A percentile compares a stretch with the other conserved stretches of the same genome.
Conservation (phyloP, 2,888 invertebrate species). For the Cistogaster globosa region DNA sequence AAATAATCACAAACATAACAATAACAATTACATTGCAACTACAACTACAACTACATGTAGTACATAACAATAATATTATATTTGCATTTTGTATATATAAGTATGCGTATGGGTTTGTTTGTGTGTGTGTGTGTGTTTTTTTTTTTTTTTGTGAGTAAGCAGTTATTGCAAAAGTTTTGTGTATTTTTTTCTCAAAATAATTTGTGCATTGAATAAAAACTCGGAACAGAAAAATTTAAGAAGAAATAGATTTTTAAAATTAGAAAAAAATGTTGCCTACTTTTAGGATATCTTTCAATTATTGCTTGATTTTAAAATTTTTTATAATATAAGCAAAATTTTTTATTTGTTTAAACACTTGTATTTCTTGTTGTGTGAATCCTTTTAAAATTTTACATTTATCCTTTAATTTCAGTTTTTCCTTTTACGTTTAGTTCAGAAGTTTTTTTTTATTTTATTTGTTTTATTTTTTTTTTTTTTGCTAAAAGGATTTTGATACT, state of each 20-base stretch:
- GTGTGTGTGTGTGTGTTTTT: neutral
- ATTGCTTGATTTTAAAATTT: constrained; percentile 4
- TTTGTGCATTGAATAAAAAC: neutral
- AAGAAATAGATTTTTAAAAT: neutral
- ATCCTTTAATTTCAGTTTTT: constrained; percentile 25
- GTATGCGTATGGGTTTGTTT: neutral
- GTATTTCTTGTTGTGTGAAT: neutral
- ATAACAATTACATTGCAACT: constrained; percentile 78
- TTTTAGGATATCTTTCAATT: neutral
- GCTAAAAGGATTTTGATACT: constrained; percentile 30
- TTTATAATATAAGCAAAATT: neutral
- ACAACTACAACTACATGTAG: constrained; percentile 48
- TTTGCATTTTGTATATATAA: constrained; percentile 19
- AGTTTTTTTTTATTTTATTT: constrained; percentile 17
- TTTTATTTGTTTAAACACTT: neutral
- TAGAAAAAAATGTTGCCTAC: neutral
- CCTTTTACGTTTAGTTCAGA: constrained; percentile 16
- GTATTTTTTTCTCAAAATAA: neutral
- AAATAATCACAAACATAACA: constrained; percentile 80
- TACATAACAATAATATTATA: constrained; percentile 59
- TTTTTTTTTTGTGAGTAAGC: too few species aligned
- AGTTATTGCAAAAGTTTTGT: constrained; percentile 61
- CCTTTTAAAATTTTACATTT: constrained; percentile 8
- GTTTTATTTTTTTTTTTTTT: neutral
- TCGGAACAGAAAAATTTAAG: neutral